Conservation (phyloP, 2,888 invertebrate species). For the Frankliniella fusca region DNA sequence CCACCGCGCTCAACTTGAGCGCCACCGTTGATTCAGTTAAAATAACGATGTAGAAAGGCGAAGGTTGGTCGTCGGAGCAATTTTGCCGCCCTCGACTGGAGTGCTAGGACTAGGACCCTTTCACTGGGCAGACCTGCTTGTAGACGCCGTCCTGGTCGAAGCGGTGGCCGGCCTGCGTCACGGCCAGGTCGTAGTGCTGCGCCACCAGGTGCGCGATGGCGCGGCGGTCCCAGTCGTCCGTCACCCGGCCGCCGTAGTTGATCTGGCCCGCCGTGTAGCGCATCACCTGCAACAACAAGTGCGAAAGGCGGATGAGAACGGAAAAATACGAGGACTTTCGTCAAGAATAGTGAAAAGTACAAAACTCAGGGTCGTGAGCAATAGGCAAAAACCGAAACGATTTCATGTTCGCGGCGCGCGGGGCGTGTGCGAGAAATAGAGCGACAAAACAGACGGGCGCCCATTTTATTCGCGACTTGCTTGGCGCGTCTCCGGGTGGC, state of each 20-base stretch:
- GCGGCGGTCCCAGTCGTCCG: constrained; percentile 85
- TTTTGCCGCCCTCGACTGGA: too few relatives aligned
- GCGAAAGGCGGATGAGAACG: neutral
- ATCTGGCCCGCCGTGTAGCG: constrained; percentile 68
- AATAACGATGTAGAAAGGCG: too few relatives aligned
- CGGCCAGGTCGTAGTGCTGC: constrained; percentile 67
- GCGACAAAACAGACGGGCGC: too few relatives aligned
- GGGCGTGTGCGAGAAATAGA: too few relatives aligned
- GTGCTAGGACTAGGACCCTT: too few relatives aligned
- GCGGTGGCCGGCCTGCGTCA: constrained; percentile 56
- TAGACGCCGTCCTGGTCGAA: constrained; percentile 66
- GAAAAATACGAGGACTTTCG: neutral
- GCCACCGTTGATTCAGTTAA: too few relatives aligned
- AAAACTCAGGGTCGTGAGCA: neutral
- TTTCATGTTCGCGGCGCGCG: too few relatives aligned
- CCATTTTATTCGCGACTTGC: too few relatives aligned
- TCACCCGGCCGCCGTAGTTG: constrained; percentile 85
- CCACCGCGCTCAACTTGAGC: too few relatives aligned
- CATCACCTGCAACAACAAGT: constrained; percentile 51
- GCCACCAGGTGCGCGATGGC: constrained; percentile 70
- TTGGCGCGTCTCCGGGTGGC: too few relatives aligned
- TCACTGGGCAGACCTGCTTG: constrained; percentile 55
- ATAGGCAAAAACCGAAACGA: neutral
- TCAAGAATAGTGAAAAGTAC: neutral
- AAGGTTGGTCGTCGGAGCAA: too few relatives aligned